phyloP scores from a whole-genome alignment of 1,140 invertebrate species.

The Drosophila pachea region DNA sequence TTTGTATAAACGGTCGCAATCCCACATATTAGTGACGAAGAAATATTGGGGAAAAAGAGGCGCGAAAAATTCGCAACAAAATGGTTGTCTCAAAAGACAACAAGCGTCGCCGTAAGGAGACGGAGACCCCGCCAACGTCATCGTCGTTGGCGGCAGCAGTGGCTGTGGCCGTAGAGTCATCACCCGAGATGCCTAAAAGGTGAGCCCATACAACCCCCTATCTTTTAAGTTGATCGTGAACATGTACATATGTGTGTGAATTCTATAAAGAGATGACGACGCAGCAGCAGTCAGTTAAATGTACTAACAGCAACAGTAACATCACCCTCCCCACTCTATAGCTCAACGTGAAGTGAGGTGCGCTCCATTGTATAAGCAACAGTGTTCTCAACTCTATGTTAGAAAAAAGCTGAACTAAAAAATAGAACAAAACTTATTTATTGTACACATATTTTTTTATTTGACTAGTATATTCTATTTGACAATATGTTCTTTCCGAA shows the following conservation, averaged over 20 bases:
- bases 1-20: slow-evolving; percentile 24
- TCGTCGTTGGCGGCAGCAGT: slow-evolving; percentile 44
- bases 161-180: slow-evolving; percentile 70
- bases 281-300: slow-evolving; percentile 38
- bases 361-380: slow-evolving; percentile 42
- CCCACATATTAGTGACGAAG: slow-evolving; percentile 18
- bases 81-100: slow-evolving; percentile 79
- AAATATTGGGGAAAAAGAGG: slow-evolving; percentile 63
- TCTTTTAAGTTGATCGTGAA: slow-evolving; percentile 27
- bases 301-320: slow-evolving; percentile 10
- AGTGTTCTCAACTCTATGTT: slow-evolving; percentile 22
- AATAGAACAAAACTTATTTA: neutral
- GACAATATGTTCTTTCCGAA: neutral
- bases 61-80: slow-evolving; percentile 72
- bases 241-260: slow-evolving; percentile 39
- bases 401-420: slow-evolving; percentile 18
- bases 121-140: slow-evolving; percentile 68
- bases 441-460: neutral
- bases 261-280: slow-evolving; percentile 61
- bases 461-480: neutral
- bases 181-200: slow-evolving; percentile 78
- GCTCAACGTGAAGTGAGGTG: slow-evolving; percentile 21
- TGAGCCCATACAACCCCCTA: slow-evolving; percentile 45
- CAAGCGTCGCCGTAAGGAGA: slow-evolving; percentile 75
- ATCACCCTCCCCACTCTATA: slow-evolving; percentile 3